phyloP scores from a whole-genome alignment of 92 coral and sea anemone genomes.

The Anthopleura xanthogrammica region DNA sequence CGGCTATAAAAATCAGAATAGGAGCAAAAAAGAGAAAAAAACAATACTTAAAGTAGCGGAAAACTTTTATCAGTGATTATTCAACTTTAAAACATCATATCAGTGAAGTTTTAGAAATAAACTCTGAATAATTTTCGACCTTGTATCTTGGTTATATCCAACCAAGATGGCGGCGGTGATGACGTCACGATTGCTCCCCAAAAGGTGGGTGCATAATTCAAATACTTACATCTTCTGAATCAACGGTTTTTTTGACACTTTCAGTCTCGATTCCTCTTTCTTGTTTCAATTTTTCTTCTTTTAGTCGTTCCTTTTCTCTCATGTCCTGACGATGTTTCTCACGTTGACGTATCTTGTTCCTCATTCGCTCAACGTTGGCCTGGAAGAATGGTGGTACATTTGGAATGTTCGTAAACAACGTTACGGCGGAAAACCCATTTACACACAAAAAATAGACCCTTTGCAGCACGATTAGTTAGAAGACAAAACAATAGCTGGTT shows the following conservation, averaged over 20 bases:
- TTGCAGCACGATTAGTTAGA: too few species aligned
- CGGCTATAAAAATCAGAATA: too few species aligned
- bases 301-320: constrained; percentile 73
- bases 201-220: neutral
- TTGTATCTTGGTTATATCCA: too few species aligned
- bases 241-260: neutral
- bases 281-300: constrained; percentile 37
- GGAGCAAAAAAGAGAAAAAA: too few species aligned
- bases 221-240: constrained; percentile 13
- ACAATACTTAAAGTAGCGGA: too few species aligned
- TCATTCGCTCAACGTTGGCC: constrained; percentile 80
- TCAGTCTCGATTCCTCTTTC: constrained; percentile 12
- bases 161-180: neutral
- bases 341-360: constrained; percentile 76
- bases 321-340: constrained; percentile 74
- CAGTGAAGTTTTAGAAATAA: too few species aligned
- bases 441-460: too few species aligned
- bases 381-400: neutral
- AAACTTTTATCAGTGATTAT: too few species aligned
- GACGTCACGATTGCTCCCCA: neutral
- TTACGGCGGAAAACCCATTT: neutral
- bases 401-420: neutral
- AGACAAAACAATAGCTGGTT: too few species aligned
- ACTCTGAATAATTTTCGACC: too few species aligned
- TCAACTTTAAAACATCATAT: too few species aligned